phyloP scores from a whole-genome alignment of 2,797 vertebrate genomes.

The Eptatretus atami region DNA sequence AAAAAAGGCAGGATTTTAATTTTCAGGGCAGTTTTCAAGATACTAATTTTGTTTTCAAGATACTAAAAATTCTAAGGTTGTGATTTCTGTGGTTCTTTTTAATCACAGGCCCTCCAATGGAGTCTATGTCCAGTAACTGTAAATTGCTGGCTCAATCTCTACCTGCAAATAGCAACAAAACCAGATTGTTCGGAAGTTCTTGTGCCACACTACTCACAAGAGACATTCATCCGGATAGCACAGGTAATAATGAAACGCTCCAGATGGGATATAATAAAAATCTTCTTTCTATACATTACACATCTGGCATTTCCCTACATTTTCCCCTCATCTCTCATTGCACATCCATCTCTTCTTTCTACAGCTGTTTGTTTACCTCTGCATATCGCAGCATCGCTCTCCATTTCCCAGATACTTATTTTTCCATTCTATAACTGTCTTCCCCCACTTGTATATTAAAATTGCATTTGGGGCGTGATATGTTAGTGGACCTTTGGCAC shows the following conservation, averaged over 20 bases:
- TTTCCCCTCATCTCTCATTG: background rate
- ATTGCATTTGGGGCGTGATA: no score
- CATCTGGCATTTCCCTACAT: background rate
- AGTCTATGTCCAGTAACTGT: slow-evolving; percentile 52
- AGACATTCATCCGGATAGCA: slow-evolving; percentile 47
- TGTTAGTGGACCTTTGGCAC: no score
- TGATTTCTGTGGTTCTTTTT: no score
- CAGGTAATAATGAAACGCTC: slow-evolving; percentile 21
- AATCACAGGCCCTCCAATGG: slow-evolving; percentile 54
- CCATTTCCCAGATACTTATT: no score
- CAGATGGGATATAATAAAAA: background rate
- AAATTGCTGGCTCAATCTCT: slow-evolving; percentile 71
- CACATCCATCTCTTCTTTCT: background rate
- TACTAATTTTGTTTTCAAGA: no score
- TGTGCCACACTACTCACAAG: slow-evolving; percentile 47
- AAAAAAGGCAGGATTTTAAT: no score
- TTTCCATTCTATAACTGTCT: no score
- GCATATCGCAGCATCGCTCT: no score
- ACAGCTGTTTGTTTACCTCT: background rate
- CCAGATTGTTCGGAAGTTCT: slow-evolving; percentile 29
- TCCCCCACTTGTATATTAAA: no score
- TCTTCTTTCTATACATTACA: background rate
- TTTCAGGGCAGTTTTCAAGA: no score
- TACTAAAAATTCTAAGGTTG: no score
- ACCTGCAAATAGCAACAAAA: slow-evolving; percentile 78